phyloP scores from a whole-genome alignment of 1,140 invertebrate species.

The Drosophila baimaii region DNA sequence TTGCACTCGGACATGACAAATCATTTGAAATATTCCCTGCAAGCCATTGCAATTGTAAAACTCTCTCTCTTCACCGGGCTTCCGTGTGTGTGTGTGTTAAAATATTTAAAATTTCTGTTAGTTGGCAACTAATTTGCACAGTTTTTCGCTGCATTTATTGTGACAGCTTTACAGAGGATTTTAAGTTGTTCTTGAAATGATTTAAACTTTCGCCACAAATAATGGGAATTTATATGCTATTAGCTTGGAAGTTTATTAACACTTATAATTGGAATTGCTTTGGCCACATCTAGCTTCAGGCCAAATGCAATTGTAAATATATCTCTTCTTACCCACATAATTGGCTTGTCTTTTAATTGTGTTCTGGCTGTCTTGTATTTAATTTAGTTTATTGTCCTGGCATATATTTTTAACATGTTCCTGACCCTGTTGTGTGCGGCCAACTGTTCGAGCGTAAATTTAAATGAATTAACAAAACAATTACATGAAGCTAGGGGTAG shows the following conservation, averaged over 20 bases:
- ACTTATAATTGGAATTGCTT: neutral
- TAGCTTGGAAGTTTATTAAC: neutral
- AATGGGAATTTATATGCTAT: neutral
- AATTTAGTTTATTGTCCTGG: constrained; percentile 69
- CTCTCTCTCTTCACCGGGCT: constrained; percentile 2
- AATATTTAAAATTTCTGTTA: constrained; percentile 65
- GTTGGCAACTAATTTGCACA: constrained; percentile 64
- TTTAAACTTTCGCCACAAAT: neutral
- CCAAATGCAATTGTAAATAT: constrained; percentile 2
- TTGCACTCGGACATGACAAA: constrained; percentile 74
- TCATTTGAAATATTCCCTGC: constrained; percentile 66
- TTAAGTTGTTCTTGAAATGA: neutral
- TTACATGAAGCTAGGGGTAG: constrained; percentile 34
- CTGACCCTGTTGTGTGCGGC: constrained; percentile 37
- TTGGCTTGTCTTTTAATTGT: constrained; percentile 23
- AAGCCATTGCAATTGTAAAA: constrained; percentile 36
- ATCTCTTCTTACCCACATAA: neutral
- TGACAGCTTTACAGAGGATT: neutral
- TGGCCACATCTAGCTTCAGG: neutral
- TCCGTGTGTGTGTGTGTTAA: constrained; percentile 42
- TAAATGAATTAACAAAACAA: constrained; percentile 81
- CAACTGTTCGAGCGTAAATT: constrained; percentile 62
- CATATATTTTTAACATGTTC: constrained; percentile 70
- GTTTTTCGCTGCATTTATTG: constrained; percentile 22
- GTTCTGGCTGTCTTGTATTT: constrained; percentile 36